phyloP scores from a whole-genome alignment of 2,888 invertebrate genomes.

The Diarsia brunnea region DNA sequence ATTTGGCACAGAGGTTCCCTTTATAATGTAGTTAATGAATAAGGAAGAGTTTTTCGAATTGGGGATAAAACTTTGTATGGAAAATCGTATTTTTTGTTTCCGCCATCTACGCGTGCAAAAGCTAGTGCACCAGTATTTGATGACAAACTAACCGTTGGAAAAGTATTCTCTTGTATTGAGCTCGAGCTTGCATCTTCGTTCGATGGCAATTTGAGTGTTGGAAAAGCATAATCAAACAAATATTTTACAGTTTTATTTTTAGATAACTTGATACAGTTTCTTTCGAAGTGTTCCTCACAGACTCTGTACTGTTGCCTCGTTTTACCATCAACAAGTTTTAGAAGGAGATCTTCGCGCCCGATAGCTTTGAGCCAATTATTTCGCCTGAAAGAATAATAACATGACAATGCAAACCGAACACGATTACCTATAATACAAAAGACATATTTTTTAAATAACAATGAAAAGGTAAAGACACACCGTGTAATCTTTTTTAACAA shows the following conservation, averaged over 20 bases:
- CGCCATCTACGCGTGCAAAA: too few species aligned
- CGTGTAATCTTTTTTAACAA: too few species aligned
- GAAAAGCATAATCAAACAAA: not conserved
- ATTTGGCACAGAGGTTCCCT: too few species aligned
- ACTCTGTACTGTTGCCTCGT: constrained; percentile 3
- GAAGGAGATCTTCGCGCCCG: constrained; percentile 2
- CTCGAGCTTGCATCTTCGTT: not conserved
- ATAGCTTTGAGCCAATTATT: not conserved
- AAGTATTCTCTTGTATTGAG: not conserved
- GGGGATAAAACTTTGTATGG: too few species aligned
- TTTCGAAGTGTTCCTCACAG: constrained; percentile 14
- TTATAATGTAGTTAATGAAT: too few species aligned
- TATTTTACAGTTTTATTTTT: not conserved
- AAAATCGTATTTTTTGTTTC: too few species aligned
- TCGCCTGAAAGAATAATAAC: constrained; percentile 1
- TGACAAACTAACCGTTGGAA: not conserved
- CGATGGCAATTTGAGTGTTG: constrained; percentile 4
- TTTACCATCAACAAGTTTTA: constrained; percentile 4
- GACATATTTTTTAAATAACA: too few species aligned
- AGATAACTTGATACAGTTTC: not conserved
- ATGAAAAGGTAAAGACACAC: too few species aligned
- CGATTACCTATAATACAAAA: not conserved
- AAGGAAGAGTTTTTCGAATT: too few species aligned
- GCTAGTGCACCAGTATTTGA: too few species aligned
- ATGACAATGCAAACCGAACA: not conserved